These are phyloP conservation scores for Apogon hyalosoma DNA, from an alignment of 2,797 vertebrate genomes.

Conservation along the genomic window DNA sequence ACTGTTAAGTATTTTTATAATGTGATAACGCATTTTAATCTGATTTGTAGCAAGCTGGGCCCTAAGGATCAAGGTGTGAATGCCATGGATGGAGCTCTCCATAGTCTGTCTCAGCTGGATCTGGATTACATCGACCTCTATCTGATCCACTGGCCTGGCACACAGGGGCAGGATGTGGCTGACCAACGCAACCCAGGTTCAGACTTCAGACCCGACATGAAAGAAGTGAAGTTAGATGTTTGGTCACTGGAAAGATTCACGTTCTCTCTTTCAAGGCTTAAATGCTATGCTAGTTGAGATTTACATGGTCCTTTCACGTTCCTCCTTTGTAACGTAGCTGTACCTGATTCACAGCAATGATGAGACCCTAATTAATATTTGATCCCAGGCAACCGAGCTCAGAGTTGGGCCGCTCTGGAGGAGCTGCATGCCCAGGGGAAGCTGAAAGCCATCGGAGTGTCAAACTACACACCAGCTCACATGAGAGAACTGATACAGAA, in stretches of 20 bases:
- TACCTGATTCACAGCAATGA: neutral
- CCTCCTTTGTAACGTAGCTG: neutral
- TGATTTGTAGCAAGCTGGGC: conserved; percentile 80
- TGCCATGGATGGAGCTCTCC: conserved; percentile 77
- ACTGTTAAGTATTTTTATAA: no score
- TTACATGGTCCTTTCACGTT: conserved; percentile 17
- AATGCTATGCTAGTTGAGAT: neutral
- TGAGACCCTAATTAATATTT: conserved; percentile 27
- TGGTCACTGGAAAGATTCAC: neutral
- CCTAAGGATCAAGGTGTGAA: conserved; percentile 83
- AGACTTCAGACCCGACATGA: neutral
- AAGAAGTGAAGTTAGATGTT: no score
- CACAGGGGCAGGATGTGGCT: conserved; percentile 75
- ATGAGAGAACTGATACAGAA: conserved; percentile 79
- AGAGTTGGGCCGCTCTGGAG: conserved; percentile 86
- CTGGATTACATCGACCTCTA: conserved; percentile 88
- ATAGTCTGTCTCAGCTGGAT: conserved; percentile 81
- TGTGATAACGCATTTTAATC: neutral
- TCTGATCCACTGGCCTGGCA: conserved; percentile 90
- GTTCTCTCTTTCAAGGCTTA: no score
- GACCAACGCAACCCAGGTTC: conserved; percentile 78
- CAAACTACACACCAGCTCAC: conserved; percentile 86
- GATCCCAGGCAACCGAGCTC: conserved; percentile 70
- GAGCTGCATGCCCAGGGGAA: conserved; percentile 78
- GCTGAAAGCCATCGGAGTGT: conserved; percentile 86